These are phyloP conservation scores for Hydrozoanthus gracilis DNA, from an alignment of 92 coral and sea anemone species.

Conservation along the genomic window DNA sequence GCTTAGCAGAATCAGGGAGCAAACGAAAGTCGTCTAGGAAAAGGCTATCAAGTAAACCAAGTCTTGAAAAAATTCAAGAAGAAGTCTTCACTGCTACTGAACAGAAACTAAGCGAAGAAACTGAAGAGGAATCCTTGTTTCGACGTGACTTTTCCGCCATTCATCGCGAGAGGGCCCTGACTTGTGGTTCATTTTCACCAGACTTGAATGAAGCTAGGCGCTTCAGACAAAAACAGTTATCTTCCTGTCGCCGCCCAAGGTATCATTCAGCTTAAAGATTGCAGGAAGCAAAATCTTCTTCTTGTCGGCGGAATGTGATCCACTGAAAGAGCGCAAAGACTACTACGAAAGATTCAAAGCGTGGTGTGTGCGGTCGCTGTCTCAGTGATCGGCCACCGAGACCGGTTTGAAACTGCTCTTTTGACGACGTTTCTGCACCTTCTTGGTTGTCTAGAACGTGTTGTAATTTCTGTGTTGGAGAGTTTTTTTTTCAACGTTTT, in stretches of 20 bases:
- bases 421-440: too few relatives aligned
- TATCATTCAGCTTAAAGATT: neutral
- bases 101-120: slow-evolving; percentile 7
- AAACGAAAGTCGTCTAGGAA: slow-evolving; percentile 7
- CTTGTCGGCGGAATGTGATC: too few relatives aligned
- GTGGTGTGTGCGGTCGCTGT: too few relatives aligned
- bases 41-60: slow-evolving; percentile 8
- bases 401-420: too few relatives aligned
- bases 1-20: slow-evolving; percentile 13
- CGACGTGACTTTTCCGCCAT: slow-evolving; percentile 32
- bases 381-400: too few relatives aligned
- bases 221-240: slow-evolving; percentile 2
- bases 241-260: neutral
- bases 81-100: neutral
- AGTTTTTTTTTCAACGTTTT: too few relatives aligned
- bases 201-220: slow-evolving; percentile 24
- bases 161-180: slow-evolving; percentile 28
- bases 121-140: neutral
- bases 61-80: slow-evolving; percentile 36
- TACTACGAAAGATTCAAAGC: too few relatives aligned
- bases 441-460: too few relatives aligned
- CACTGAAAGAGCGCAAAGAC: too few relatives aligned
- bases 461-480: too few relatives aligned
- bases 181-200: slow-evolving; percentile 14
- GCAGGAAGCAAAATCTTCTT: neutral